Evolutionary conservation across 2,113 vertebrate genomes (phyloP), one percentile per base, ranked within the genome.

Genomic region (Guaruba guarouba): DNA sequence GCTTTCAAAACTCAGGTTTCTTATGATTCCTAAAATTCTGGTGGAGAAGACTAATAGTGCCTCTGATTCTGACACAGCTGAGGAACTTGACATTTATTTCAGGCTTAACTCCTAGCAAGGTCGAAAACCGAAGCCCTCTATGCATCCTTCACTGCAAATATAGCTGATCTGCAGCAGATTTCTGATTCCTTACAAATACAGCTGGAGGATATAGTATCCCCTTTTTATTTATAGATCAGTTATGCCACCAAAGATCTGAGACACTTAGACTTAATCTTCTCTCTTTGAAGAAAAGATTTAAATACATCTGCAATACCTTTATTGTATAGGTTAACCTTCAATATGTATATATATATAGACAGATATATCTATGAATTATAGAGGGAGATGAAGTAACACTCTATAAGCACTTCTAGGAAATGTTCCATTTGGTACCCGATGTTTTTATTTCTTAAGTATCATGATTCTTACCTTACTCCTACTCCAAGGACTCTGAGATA

Each of bases 41-140:
- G 7, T 48, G 54, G 4, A 67, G 54, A 87, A 35, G 22, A 57
- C 14, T 22, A 49, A 13, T 19, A 68, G 29, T 37, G 16, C 22
- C 11, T 85, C 6, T 2, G 11, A 39, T 29, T 52, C 46, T 35
- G 5, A 44, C 16, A 75, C 8, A 64, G 35, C 8, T n/a, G 54
- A 71, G 29, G 43, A 89, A 63, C 13, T 9, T 57, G 57, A 51
- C 6, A 3, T 63, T 59, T 71, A n/a, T 55, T 68, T 91, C 22
- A 75, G 14, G 6, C 6, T 80, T 81, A 48, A 7, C 8, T 82
- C 16, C 25, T 43, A 54, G 4, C 13, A 64, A 51, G 48, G 39
- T 3, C 0, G 0, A 67, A 91, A 88, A 54, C 4, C 1, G 9
- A 73, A 81, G 17, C n/a, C 33, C 8, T 46, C 2, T 15, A 11